Evolutionary conservation across 2,797 vertebrate species (phyloP).

Genomic region (Coregonus ussuriensis): DNA sequence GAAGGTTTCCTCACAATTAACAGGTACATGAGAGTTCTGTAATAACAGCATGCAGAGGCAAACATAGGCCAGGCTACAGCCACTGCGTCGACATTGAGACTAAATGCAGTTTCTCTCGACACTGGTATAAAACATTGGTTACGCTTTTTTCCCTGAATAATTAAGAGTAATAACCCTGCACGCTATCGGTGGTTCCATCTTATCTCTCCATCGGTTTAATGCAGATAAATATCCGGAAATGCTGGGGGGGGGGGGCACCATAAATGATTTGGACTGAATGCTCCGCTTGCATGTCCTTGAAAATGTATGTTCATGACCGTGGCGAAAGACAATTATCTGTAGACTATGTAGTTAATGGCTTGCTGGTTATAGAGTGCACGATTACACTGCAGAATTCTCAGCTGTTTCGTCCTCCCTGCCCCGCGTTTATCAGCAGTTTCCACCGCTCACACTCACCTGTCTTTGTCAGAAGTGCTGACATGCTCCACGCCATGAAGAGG

Average conservation of each 20-base stretch:
- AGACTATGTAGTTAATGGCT: not conserved
- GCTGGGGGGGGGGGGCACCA: not conserved
- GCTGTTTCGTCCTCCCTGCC: constrained; percentile 24
- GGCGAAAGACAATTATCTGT: not conserved
- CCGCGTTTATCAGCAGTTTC: constrained; percentile 30
- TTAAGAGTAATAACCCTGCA: not conserved
- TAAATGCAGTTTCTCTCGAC: not conserved
- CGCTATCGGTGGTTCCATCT: not conserved
- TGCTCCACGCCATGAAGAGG: constrained; percentile 78
- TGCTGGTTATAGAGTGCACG: constrained; percentile 24
- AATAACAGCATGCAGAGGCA: not conserved
- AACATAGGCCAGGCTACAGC: constrained; percentile 1
- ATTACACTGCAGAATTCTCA: constrained; percentile 63
- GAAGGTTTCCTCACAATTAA: constrained; percentile 18
- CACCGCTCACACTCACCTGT: constrained; percentile 74
- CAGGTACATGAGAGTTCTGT: constrained; percentile 31
- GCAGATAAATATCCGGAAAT: not conserved
- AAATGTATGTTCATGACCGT: constrained; percentile 1
- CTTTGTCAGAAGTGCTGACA: constrained; percentile 76
- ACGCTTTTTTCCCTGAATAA: constrained; percentile 16
- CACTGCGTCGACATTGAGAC: constrained; percentile 13
- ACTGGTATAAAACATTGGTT: not conserved
- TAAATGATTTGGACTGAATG: not conserved
- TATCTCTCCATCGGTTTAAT: not conserved
- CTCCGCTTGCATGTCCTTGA: constrained; percentile 46